Conservation (phyloP, 23 tunicate genomes). For the Phallusia fumigata region DNA sequence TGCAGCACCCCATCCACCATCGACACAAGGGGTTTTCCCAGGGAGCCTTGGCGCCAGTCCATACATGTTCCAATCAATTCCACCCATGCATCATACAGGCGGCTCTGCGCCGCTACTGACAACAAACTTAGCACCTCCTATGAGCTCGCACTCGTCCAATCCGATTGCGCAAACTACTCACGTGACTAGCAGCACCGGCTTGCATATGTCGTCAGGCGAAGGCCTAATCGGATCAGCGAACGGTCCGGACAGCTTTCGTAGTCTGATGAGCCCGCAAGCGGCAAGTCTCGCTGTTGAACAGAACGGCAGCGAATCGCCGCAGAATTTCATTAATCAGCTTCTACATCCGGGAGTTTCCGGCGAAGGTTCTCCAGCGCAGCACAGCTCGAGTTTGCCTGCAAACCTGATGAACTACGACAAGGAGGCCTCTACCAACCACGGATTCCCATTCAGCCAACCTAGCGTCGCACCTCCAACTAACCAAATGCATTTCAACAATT, state of each 20-base stretch:
- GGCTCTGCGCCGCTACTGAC: too few relatives aligned
- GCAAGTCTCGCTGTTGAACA: not conserved
- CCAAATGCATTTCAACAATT: not conserved
- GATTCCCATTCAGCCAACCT: too few relatives aligned
- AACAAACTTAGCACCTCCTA: too few relatives aligned
- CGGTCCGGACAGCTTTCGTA: not conserved
- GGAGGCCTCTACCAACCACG: too few relatives aligned
- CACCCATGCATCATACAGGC: too few relatives aligned
- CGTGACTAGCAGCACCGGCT: not conserved
- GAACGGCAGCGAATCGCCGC: not conserved
- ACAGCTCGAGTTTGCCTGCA: too few relatives aligned
- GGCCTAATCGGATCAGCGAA: not conserved
- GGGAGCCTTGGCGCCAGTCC: too few relatives aligned
- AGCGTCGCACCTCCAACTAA: not conserved
- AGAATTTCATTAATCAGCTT: not conserved
- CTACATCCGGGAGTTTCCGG: not conserved
- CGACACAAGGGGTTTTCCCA: too few relatives aligned
- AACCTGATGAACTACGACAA: too few relatives aligned
- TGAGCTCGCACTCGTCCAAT: not conserved
- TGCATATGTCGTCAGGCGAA: not conserved
- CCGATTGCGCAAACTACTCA: not conserved
- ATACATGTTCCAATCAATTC: too few relatives aligned
- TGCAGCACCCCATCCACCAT: too few relatives aligned
- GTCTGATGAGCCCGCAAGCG: not conserved
- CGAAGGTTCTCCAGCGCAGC: too few relatives aligned